Conservation (phyloP, 2,797 vertebrate species). For the Aplochiton taeniatus region DNA sequence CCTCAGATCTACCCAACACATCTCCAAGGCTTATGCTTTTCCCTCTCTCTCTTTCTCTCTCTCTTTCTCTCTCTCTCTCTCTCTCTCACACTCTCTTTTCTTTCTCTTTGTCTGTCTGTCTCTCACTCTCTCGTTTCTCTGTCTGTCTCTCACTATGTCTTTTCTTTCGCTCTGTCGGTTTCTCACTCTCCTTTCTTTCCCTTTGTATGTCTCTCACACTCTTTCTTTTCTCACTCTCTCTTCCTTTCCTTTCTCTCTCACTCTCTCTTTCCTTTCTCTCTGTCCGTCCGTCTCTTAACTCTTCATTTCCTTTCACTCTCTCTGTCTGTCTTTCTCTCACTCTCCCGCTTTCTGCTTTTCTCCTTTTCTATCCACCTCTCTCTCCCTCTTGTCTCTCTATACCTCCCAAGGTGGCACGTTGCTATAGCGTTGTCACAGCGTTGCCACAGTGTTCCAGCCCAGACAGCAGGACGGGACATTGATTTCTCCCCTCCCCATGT, state of each 20-base stretch:
- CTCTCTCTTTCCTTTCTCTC: background rate
- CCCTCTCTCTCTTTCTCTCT: background rate
- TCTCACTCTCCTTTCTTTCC: background rate
- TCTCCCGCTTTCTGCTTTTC: background rate
- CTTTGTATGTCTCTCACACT: too few relatives aligned
- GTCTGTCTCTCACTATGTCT: too few relatives aligned
- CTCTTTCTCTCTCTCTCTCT: background rate
- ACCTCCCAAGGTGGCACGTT: slow-evolving; percentile 16
- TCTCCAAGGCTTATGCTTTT: too few relatives aligned
- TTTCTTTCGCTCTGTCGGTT: too few relatives aligned
- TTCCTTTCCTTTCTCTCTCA: too few relatives aligned
- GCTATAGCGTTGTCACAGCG: slow-evolving; percentile 15
- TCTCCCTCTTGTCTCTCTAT: background rate
- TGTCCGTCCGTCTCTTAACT: slow-evolving; percentile 1
- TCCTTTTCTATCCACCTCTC: background rate
- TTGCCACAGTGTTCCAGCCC: background rate
- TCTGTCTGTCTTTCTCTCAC: background rate
- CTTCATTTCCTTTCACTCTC: slow-evolving; percentile 2
- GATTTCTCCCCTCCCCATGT: slow-evolving; percentile 29
- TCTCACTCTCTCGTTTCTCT: too few relatives aligned
- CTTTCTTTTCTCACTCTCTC: too few relatives aligned
- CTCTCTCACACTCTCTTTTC: too few relatives aligned
- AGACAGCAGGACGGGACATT: slow-evolving; percentile 32
- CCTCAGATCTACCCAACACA: too few relatives aligned
- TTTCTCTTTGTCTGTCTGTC: too few relatives aligned